Evolutionary conservation across 2,113 vertebrate species (phyloP), one percentile per base, ranked within the genome.

Genomic region (Sula dactylatra): DNA sequence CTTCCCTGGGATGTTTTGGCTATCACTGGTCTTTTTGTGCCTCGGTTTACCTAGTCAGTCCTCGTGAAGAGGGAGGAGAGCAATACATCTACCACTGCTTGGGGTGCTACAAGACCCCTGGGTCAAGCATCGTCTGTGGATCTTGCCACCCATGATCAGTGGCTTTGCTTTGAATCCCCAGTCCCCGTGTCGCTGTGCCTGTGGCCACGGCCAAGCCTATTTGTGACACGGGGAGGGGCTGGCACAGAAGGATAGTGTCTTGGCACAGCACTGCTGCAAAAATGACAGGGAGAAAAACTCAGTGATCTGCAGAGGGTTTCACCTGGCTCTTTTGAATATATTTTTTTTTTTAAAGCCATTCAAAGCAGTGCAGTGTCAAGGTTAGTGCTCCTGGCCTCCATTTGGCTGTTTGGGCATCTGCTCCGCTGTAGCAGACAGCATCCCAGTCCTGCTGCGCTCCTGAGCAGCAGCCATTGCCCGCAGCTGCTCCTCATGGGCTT

Each of bases 21-120:
- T 36, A 21, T 71, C 12, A 5, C 40, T 54, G 55, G 49, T 59
- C 1, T 6, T 58, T 64, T 25, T 26, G 26, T 85, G 69, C 74
- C 70, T 88, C 79, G 18, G 58, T 90, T 92, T 81, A 38, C 74
- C 47, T 2, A n/a, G 29, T 24, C 0, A 0, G 21, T 22, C 4
- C 27, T 40, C 42, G 9, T 58, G 34, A 7, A 45, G 22, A 29
- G 8, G 11, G 18, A 82, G 62, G 54, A 16, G 29, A 21, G 25
- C 44, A 17, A 12, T 32, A 6, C 0, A 2, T 34, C 34, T 5
- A 1, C 16, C 32, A 6, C 20, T 70, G 44, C 52, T n/a, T 22
- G 19, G n/a, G 32, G 64, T 81, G 64, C 42, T 50, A 32, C 38
- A 62, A 22, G 29, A 50, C 32, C 66, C n/a, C 54, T 36, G 65